Conservation (phyloP, 64 coral and sea anemone genomes). For the Montipora sp. region DNA sequence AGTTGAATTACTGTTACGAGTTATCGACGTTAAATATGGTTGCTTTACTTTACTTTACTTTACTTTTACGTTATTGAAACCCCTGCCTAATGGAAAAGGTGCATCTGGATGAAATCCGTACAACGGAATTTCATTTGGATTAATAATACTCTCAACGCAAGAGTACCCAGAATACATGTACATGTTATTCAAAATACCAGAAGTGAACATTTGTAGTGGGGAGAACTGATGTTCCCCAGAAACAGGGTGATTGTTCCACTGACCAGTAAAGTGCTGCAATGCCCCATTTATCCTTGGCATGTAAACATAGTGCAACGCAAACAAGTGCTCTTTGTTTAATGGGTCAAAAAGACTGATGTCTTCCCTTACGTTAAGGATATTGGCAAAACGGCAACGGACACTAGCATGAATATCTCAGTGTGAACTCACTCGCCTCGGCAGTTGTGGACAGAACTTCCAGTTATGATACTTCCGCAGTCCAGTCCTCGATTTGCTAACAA, state of each 20-base stretch:
- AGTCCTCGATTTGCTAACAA: constrained; percentile 57
- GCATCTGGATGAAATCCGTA: not conserved
- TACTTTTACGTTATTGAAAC: too few relatives aligned
- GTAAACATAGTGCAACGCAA: not conserved
- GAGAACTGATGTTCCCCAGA: constrained; percentile 80
- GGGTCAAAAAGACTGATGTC: constrained; percentile 11
- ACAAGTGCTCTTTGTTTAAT: constrained; percentile 78
- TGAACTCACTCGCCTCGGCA: constrained; percentile 28
- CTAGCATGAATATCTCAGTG: not conserved
- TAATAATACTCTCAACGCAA: not conserved
- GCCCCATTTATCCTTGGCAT: too few relatives aligned
- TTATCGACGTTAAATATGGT: too few relatives aligned
- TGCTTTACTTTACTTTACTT: too few relatives aligned
- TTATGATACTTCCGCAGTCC: not conserved
- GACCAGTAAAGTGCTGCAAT: constrained; percentile 38
- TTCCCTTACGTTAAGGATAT: too few relatives aligned
- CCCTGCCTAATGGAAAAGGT: not conserved
- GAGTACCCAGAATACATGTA: constrained; percentile 68
- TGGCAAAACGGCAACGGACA: too few relatives aligned
- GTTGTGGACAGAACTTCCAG: constrained; percentile 11
- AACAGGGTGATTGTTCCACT: constrained; percentile 82
- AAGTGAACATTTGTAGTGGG: too few relatives aligned
- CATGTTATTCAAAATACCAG: constrained; percentile 15
- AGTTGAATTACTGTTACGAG: too few relatives aligned
- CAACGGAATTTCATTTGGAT: constrained; percentile 27